A percentile compares a stretch with the other conserved stretches of the same genome.
These are phyloP conservation scores for Prosapia bicincta DNA, from an alignment of 2,888 invertebrate genomes.

Conservation along the genomic window DNA sequence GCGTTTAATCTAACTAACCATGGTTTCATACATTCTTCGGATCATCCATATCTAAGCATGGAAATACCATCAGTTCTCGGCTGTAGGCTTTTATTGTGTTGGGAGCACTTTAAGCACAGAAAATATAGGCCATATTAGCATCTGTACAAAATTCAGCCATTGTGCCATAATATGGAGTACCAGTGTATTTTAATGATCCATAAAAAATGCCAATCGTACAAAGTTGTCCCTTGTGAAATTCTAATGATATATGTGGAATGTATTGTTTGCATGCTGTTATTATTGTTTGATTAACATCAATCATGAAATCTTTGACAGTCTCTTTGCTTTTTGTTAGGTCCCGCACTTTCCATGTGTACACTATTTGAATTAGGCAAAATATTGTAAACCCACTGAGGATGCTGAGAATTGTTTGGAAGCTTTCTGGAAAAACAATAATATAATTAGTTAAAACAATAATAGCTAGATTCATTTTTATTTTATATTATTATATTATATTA, in stretches of 20 bases:
- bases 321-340: background rate
- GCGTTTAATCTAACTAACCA: conserved; percentile 87
- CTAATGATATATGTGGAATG: conserved; percentile 11
- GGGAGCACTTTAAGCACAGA: conserved; percentile 84
- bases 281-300: conserved; percentile 2
- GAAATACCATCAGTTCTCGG: conserved; percentile 96
- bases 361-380: background rate
- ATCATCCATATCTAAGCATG: conserved; percentile 65
- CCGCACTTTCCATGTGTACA: background rate
- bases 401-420: too few species aligned
- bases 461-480: too few species aligned
- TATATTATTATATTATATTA: too few species aligned
- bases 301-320: background rate
- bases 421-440: too few species aligned
- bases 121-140: conserved; percentile 88
- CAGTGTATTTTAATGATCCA: conserved; percentile 93
- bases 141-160: conserved; percentile 87
- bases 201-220: conserved; percentile 93
- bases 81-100: conserved; percentile 92
- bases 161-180: conserved; percentile 95
- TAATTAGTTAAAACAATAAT: too few species aligned
- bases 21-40: conserved; percentile 62
- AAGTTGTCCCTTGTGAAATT: conserved; percentile 71
- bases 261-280: conserved; percentile 9
- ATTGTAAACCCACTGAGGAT: too few species aligned